These are phyloP conservation scores for Anas platyrhynchos DNA, from an alignment of 2,113 vertebrate species.

Conservation along the genomic window DNA sequence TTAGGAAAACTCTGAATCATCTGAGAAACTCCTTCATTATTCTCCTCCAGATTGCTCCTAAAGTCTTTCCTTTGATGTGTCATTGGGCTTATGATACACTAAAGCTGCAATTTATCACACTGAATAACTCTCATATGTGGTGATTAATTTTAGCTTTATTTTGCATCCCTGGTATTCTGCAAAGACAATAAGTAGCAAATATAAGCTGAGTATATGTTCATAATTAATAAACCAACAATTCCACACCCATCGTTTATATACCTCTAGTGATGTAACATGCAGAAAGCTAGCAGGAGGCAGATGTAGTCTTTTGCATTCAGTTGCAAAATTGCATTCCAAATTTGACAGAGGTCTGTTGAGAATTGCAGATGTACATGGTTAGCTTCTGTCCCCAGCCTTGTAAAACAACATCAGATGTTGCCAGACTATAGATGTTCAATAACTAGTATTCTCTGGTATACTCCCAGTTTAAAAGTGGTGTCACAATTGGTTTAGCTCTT, in stretches of 20 bases:
- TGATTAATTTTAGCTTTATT: slow-evolving; percentile 19
- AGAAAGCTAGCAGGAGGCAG: not conserved
- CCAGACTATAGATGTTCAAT: not conserved
- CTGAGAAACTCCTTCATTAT: slow-evolving; percentile 25
- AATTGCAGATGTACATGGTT: not conserved
- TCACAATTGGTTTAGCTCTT: not conserved
- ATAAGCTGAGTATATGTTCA: not conserved
- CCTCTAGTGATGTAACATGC: not conserved
- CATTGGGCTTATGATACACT: not conserved
- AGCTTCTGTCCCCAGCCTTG: not conserved
- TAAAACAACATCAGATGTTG: not conserved
- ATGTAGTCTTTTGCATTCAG: not conserved
- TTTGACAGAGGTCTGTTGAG: not conserved
- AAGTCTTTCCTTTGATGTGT: not conserved
- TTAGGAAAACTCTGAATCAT: not conserved
- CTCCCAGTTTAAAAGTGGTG: not conserved
- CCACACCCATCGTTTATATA: not conserved
- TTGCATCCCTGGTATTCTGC: not conserved
- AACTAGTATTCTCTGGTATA: not conserved
- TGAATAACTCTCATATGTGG: not conserved
- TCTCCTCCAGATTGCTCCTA: not conserved
- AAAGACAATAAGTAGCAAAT: not conserved
- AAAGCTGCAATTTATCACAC: not conserved
- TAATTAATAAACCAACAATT: not conserved
- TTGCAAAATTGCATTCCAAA: not conserved